Percentiles rank a stretch among this genome's conserved stretches.
These are phyloP conservation scores for Acrocephalus scirpaceus DNA, from an alignment of 2,797 vertebrate species.

Conservation along the genomic window DNA sequence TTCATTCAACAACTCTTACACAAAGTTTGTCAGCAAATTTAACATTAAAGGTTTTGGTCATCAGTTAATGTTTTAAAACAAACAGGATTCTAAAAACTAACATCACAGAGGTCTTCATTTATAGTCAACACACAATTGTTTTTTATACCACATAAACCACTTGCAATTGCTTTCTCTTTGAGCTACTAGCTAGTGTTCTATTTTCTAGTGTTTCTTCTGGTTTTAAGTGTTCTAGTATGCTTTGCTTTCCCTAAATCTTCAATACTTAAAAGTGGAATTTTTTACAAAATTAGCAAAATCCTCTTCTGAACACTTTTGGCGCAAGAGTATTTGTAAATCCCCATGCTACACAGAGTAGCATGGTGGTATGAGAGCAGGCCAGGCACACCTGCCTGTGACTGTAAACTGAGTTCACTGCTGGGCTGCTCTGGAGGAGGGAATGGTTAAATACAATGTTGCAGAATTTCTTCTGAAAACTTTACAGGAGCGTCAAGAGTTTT, in stretches of 20 bases:
- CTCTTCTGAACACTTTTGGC: neutral
- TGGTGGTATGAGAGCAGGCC: rapidly evolving
- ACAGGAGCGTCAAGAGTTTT: neutral
- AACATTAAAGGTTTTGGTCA: neutral
- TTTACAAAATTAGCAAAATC: neutral
- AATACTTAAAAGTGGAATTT: neutral
- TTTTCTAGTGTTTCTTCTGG: neutral
- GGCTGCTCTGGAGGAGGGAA: neutral
- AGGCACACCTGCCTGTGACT: neutral
- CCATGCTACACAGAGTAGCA: neutral
- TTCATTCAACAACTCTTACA: neutral
- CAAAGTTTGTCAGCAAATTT: neutral
- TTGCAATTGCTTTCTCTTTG: neutral
- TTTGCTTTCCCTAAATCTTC: neutral
- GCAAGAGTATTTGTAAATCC: neutral
- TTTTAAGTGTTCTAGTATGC: neutral
- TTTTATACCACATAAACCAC: neutral
- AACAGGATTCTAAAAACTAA: neutral
- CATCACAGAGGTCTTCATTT: neutral
- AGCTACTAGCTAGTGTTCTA: neutral
- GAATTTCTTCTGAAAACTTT: neutral
- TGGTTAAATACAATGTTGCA: neutral
- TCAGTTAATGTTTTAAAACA: neutral
- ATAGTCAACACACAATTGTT: neutral
- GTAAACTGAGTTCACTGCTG: neutral